phyloP scores from a whole-genome alignment of 2,797 vertebrate species.

The Periophthalmus magnuspinnatus region DNA sequence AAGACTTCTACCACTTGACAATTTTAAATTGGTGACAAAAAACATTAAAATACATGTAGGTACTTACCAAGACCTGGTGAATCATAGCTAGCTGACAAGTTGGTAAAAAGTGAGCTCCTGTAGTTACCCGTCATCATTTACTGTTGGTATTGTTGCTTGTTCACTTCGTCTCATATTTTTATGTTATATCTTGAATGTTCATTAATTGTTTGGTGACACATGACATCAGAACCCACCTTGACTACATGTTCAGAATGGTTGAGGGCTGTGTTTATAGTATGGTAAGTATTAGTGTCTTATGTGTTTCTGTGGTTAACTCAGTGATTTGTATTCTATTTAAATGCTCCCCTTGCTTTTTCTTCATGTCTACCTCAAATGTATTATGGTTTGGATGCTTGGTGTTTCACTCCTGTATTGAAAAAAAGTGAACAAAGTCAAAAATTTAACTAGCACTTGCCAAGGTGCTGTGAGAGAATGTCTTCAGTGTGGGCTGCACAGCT shows the following conservation, averaged over 20 bases:
- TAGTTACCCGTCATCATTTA: not conserved
- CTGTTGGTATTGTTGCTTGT: not conserved
- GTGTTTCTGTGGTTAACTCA: too few species aligned
- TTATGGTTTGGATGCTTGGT: not conserved
- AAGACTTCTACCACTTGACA: not conserved
- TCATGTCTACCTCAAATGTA: not conserved
- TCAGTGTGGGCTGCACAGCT: conserved; percentile 25
- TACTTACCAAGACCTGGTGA: not conserved
- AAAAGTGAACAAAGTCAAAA: not conserved
- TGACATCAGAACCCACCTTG: not conserved
- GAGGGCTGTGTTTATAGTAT: not conserved
- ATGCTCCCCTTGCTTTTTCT: not conserved
- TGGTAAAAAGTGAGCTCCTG: not conserved
- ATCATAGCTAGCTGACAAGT: not conserved
- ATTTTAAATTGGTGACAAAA: not conserved
- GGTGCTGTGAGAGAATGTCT: conserved; percentile 1
- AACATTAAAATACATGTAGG: not conserved
- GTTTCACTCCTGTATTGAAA: too few species aligned
- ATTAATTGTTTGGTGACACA: not conserved
- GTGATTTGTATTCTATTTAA: too few species aligned
- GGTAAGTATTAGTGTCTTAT: too few species aligned
- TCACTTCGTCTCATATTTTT: not conserved
- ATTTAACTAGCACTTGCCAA: conserved; percentile 9
- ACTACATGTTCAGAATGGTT: not conserved
- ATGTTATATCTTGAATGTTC: not conserved